Percentiles rank a stretch among this genome's conserved stretches.
phyloP scores from a whole-genome alignment of 2,113 vertebrate species.

The Laterallus jamaicensis region DNA sequence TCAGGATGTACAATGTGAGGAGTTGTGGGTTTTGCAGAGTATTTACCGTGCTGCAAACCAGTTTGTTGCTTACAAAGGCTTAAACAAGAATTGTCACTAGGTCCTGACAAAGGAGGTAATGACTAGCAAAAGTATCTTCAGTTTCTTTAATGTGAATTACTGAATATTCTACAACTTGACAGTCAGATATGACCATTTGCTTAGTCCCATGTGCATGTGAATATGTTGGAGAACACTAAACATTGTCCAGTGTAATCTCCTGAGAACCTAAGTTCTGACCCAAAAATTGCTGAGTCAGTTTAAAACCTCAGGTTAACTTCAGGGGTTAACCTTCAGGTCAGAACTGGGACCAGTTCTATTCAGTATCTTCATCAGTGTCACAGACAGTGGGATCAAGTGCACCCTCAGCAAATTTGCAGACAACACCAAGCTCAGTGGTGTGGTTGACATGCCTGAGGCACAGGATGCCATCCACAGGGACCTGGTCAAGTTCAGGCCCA shows the following conservation, averaged over 20 bases:
- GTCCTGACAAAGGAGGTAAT: neutral
- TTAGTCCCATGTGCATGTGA: neutral
- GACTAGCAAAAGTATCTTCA: neutral
- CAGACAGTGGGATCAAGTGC: neutral
- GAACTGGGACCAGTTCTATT: neutral
- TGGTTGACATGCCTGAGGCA: rapidly evolving
- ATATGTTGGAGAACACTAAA: rapidly evolving
- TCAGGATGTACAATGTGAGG: neutral
- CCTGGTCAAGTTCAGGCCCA: rapidly evolving
- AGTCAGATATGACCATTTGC: neutral
- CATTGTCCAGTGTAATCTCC: rapidly evolving
- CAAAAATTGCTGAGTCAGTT: rapidly evolving
- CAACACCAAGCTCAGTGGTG: neutral
- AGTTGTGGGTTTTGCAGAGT: rapidly evolving
- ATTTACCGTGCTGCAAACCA: neutral
- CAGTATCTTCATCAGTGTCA: neutral
- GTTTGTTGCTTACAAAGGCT: neutral
- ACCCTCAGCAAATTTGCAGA: neutral
- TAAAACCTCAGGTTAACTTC: neutral
- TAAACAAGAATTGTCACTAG: neutral
- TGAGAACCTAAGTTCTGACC: neutral
- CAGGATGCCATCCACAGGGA: rapidly evolving
- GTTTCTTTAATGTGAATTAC: neutral
- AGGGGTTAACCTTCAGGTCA: neutral
- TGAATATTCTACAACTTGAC: neutral